phyloP scores from a whole-genome alignment of 1,140 invertebrate genomes.

The Bombus affinis region DNA sequence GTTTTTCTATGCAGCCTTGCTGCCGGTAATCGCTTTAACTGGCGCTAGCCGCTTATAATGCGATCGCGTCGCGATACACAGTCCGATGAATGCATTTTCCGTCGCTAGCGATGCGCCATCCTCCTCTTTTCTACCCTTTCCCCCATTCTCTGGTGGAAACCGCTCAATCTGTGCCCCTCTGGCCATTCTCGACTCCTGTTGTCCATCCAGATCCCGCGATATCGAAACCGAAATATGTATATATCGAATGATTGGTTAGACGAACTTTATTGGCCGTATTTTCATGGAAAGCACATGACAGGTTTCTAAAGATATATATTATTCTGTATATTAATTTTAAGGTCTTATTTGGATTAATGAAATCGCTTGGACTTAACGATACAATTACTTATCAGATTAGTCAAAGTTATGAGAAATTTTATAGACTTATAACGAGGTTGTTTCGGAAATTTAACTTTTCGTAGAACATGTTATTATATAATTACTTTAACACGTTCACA shows the following conservation, averaged over 20 bases:
- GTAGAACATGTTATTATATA: too few species aligned
- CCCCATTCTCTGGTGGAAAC: background rate
- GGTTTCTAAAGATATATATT: background rate
- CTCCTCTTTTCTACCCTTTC: background rate
- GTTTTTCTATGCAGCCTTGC: conserved; percentile 73
- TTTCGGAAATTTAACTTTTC: too few species aligned
- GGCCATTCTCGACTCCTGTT: background rate
- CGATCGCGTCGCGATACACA: conserved; percentile 78
- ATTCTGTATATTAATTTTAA: too few species aligned
- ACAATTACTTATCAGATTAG: too few species aligned
- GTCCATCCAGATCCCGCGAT: background rate
- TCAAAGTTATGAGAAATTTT: too few species aligned
- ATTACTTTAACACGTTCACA: too few species aligned
- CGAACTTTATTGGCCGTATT: conserved; percentile 74
- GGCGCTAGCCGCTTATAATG: conserved; percentile 79
- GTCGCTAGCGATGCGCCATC: conserved; percentile 33
- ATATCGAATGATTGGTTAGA: conserved; percentile 17
- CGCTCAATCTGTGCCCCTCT: background rate
- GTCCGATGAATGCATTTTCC: conserved; percentile 76
- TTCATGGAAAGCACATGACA: background rate
- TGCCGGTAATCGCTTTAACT: conserved; percentile 81
- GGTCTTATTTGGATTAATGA: too few species aligned
- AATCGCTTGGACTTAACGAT: too few species aligned
- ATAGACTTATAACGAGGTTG: too few species aligned
- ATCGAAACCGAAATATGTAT: conserved; percentile 37